These are phyloP conservation scores for Exaiptasia diaphana DNA, from an alignment of 64 coral and sea anemone species.

Conservation along the genomic window DNA sequence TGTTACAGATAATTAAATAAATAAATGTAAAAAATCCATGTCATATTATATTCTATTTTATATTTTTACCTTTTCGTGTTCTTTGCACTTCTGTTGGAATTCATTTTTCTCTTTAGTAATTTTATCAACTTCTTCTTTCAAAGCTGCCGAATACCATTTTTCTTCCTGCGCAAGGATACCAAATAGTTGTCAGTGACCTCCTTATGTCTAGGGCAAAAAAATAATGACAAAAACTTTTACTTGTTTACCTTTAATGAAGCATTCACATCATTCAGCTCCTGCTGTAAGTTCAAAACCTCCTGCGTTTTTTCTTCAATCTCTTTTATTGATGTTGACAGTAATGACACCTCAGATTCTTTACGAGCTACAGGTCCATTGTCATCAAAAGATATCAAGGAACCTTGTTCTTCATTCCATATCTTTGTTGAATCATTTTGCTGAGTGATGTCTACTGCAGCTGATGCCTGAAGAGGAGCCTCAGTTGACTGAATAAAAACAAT, in stretches of 20 bases:
- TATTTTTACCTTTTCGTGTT: constrained; percentile 79
- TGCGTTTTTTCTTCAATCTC: constrained; percentile 94
- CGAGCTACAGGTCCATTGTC: constrained; percentile 41
- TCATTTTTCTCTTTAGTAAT: constrained; percentile 76
- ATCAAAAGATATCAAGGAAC: constrained; percentile 85
- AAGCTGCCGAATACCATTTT: constrained; percentile 86
- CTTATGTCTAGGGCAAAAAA: not conserved
- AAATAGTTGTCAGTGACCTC: not conserved
- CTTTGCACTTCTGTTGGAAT: constrained; percentile 33
- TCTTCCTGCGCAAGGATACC: constrained; percentile 69
- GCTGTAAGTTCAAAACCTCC: constrained; percentile 82
- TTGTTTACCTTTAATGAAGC: constrained; percentile 66
- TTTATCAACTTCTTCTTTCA: constrained; percentile 99
- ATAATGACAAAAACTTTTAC: not conserved
- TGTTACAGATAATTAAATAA: not conserved
- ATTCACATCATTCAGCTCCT: constrained; percentile 96
- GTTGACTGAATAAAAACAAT: not conserved
- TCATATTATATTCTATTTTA: no score
- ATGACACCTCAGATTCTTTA: constrained; percentile 76
- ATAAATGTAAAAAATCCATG: not conserved
- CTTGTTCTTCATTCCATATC: constrained; percentile 57
- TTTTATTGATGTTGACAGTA: constrained; percentile 65
- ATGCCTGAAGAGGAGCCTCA: not conserved
- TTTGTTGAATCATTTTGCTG: constrained; percentile 25
- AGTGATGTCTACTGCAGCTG: not conserved